phyloP scores from a whole-genome alignment of 2,113 vertebrate genomes.

The Gorsachius goisagi region DNA sequence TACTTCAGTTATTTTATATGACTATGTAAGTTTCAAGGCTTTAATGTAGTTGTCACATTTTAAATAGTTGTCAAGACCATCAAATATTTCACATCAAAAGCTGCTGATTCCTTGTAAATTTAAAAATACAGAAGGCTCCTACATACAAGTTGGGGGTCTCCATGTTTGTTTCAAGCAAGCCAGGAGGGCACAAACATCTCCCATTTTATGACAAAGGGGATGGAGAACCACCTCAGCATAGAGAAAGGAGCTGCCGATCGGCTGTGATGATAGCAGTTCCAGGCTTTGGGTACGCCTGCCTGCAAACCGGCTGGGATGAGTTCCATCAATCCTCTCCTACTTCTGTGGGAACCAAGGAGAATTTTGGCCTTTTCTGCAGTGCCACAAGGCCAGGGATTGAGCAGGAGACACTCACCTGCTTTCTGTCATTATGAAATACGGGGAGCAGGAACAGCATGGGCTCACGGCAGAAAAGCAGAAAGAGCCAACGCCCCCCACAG shows the following conservation, averaged over 20 bases:
- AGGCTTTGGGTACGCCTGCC: conserved; percentile 37
- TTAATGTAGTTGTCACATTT: background rate
- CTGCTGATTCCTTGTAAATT: background rate
- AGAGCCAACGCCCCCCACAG: background rate
- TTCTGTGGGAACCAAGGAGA: background rate
- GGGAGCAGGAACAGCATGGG: background rate
- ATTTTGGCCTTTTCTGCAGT: background rate
- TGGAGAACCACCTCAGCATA: background rate
- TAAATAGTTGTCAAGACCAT: background rate
- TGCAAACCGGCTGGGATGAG: background rate
- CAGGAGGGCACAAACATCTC: background rate
- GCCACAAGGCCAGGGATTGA: background rate
- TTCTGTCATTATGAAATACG: background rate
- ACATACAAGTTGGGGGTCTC: background rate
- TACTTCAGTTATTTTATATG: background rate
- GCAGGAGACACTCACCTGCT: background rate
- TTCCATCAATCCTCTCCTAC: background rate
- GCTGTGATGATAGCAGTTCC: background rate
- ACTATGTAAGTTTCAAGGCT: background rate
- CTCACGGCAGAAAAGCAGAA: background rate
- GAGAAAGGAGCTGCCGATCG: background rate
- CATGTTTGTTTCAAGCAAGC: background rate
- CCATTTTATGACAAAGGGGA: background rate
- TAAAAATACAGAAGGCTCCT: background rate
- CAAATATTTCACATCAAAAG: background rate